Base-by-base conservation (phyloP, 2,797 vertebrate species). In the Ataeniobius toweri region DNA sequence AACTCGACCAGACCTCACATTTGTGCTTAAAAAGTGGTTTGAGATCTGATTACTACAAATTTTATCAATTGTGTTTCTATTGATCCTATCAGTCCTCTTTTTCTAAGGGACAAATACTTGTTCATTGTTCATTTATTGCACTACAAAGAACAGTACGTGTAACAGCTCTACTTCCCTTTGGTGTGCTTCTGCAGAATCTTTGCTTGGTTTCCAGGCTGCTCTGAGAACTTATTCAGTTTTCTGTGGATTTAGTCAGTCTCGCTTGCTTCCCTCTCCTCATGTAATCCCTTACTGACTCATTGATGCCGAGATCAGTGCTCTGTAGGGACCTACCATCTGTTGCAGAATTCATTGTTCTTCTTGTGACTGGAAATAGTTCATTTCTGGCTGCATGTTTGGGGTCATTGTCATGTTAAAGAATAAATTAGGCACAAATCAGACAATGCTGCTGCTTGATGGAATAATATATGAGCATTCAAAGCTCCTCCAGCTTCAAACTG, bases 321-420 rank as follows among this genome's bases (percentile, higher is more conserved):
- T 65, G 48, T 78, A 58, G 75, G 53, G 53, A 51, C 65, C 16
- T 50, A 24, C 70, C 74, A 68, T 76, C 59, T 76, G 79, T 73
- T 80, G 74, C 69, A 67, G 59, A 65, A 31, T 53, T 26, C 31
- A 46, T 59, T 51, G 70, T 69, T 77, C n/a, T 26, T 28, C 56
- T 55, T 46, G 51, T 46, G 70, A 76, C 71, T 73, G 44, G 39
- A 73, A 81, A 78, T 55, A 74, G 67, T 53, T 71, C 5, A 39
- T 41, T 44, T 12, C 39, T 71, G 48, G 39, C 22, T 63, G 65
- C 31, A n/a, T 39, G 24, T 73, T 78, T 68, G 76, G 59, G 44
- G 44, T 72, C 63, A 68, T 16, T 71, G 31, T 31, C 51, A 68
- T 76, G 51, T 63, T 75, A 68, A 16, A 26, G 70, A 76, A 79